Evolutionary conservation across 2,113 vertebrate genomes (phyloP), one percentile per base, ranked within the genome.

Genomic region (Rallus limicola): DNA sequence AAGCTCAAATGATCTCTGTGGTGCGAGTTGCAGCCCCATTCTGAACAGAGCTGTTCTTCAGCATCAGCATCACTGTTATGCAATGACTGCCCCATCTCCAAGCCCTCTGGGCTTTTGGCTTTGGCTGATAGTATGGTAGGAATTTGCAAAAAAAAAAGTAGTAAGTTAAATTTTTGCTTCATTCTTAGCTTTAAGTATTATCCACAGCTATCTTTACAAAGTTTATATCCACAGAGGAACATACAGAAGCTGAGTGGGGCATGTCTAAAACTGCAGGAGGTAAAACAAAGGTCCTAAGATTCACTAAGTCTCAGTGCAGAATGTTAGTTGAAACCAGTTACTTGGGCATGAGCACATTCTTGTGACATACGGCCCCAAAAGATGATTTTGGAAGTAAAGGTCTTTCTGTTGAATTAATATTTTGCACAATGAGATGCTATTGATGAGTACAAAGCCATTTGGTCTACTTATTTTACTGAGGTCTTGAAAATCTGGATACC

Each of bases 401-500:
- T 59, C 92, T 80, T 83, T 71, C 40, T 85, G 31, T 83, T 94
- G 74, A 92, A 83, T 88, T 92, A 56, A 7, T 82, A 77, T 76
- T 93, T 94, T 94, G 62, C 33, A 25, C 0, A 1, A 93, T 8
- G 19, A 85, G 64, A 82, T 96, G 36, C 88, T 95, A 90, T 70
- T 95, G 56, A 95, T 96, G 74, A 36, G 60, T 94, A 77, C 59
- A 91, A 86, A 95, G 40, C 33, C 42, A 65, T 67, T 91, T 95
- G 44, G 17, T 95, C 26, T 95, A 80, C 86, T 94, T 92, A 94
- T 83, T 96, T 88, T 93, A 87, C n/a, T 76, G 48, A 88, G 40
- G 52, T 97, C 90, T 97, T 96, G 86, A 94, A 97, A 96, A 92
- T 90, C 92, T 97, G 92, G 60, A 23, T 93, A 85, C 44, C 36